These are phyloP conservation scores for Euborellia annulipes DNA, from an alignment of 1,140 invertebrate species.

Conservation along the genomic window DNA sequence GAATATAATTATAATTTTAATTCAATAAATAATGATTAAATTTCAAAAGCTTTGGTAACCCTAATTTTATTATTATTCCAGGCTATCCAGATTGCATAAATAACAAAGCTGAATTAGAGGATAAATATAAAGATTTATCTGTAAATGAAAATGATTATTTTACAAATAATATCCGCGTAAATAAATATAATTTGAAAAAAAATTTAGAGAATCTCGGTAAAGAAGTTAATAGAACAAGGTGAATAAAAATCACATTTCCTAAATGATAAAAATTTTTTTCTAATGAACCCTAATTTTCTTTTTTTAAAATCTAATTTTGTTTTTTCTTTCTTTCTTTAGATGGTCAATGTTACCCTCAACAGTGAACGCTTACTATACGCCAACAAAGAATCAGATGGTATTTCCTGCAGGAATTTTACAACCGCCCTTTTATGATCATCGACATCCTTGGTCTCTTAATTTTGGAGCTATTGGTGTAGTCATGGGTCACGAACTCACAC, in stretches of 20 bases:
- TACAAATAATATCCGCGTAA: constrained; percentile 72
- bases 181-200: constrained; percentile 58
- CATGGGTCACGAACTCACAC: constrained; percentile 88
- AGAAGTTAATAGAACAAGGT: constrained; percentile 76
- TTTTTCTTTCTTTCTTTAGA: no score
- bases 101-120: constrained; percentile 57
- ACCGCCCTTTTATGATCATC: constrained; percentile 80
- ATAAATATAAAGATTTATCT: constrained; percentile 59
- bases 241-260: constrained; percentile 1
- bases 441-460: constrained; percentile 79
- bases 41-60: no score
- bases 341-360: constrained; percentile 87
- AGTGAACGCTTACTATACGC: constrained; percentile 97
- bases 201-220: constrained; percentile 74
- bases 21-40: no score
- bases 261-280: no score
- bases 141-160: constrained; percentile 75
- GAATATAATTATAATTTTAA: no score
- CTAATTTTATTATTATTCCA: no score
- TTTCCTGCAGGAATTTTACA: constrained; percentile 94
- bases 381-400: constrained; percentile 93
- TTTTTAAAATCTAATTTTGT: no score
- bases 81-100: constrained; percentile 73
- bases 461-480: constrained; percentile 94
- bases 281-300: no score